Percentiles rank a stretch among this genome's conserved stretches.
Conservation (phyloP, 23 tunicate genomes). For the Aplidium turbinatum region DNA sequence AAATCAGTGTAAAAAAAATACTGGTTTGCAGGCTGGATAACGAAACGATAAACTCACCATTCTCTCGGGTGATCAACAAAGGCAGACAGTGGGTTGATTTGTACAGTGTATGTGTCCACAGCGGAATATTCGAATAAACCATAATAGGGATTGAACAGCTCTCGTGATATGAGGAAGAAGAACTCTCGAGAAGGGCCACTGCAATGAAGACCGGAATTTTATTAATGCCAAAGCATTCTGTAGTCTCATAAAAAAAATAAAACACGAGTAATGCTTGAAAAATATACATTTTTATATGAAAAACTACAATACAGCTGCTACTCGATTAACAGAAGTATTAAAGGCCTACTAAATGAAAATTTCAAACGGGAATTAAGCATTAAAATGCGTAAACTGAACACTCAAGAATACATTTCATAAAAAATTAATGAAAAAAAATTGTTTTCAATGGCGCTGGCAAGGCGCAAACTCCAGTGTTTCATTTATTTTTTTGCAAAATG, state of each 20-base stretch:
- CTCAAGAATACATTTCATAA: too few species aligned
- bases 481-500: too few species aligned
- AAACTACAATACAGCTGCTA: too few species aligned
- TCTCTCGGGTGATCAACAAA: conserved; percentile 67
- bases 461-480: too few species aligned
- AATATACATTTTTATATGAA: too few species aligned
- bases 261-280: not conserved
- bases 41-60: conserved; percentile 60
- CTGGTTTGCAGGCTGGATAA: not conserved
- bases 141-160: conserved; percentile 97
- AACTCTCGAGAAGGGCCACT: conserved; percentile 99
- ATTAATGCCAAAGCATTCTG: not conserved
- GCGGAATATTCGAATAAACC: conserved; percentile 97
- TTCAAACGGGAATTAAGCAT: too few species aligned
- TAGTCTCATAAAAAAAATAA: not conserved
- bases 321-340: too few species aligned
- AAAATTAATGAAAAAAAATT: too few species aligned
- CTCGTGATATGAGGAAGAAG: conserved; percentile 85
- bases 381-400: too few species aligned
- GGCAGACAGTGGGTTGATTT: conserved; percentile 87
- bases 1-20: not conserved
- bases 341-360: too few species aligned
- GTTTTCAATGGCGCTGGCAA: too few species aligned
- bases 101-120: conserved; percentile 97
- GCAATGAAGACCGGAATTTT: not conserved